Base-by-base conservation (phyloP, 2,797 vertebrate genomes). In the Rhinatrema bivittatum region DNA sequence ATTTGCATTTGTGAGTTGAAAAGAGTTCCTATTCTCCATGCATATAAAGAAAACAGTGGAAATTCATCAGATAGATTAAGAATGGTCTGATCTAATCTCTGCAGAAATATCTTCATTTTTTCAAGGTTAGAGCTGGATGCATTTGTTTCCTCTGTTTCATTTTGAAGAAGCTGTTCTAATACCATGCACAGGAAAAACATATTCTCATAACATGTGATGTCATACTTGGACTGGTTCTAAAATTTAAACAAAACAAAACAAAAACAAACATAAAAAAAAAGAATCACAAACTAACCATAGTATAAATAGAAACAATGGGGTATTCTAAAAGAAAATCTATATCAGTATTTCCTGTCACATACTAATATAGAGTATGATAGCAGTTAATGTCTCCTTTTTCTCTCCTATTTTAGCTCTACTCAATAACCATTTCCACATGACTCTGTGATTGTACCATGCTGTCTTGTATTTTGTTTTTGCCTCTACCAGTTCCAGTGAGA, bases 1-100 rank as follows among this genome's bases (percentile, higher is more conserved):
- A 53, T 53, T 46, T 72, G 42, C 41, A 41, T 60, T 35, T 62
- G 31, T 11, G 68, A 56, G 16, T 66, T 72, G 42, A 90, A 70
- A 32, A 91, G 79, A 42, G 78, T 58, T 23, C 63, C 68, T 2
- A 89, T 40, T 71, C 83, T 79, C 91, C 91, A 96, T 54, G 94
- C 71, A 63, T 78, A 90, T 42, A 95, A 63, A 38, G 82, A 78
- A 58, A 94, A 86, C 46, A 96, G 71, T 2, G 92, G 91, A 50
- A 94, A 93, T 46, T 89, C 79, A 15, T 90, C 77, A 0, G 90
- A 87, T 20, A 97, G 60, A 2, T 56, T 62, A 11, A 85, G 75
- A 49, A 89, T 56, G n/a, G 50, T 68, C 46, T 60, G 64, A 46
- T 93, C 87, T 56, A 92, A 41, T 20, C 70, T 78, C 17, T 56